Evolutionary conservation across 2,797 vertebrate species (phyloP), one percentile per base, ranked within the genome.

Genomic region (Bradypus variegatus): DNA sequence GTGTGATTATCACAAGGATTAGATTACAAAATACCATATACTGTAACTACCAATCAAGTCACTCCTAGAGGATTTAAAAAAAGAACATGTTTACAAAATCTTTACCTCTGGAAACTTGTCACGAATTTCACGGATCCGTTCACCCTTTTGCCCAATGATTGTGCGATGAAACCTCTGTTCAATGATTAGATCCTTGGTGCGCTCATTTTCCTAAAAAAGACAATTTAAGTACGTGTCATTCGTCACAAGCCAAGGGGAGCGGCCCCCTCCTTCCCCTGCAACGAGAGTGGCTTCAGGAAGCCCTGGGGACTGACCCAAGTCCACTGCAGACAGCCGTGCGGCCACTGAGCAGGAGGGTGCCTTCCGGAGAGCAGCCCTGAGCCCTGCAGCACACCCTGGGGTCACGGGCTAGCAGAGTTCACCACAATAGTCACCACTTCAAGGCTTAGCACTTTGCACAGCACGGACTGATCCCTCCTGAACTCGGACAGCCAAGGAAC

Each of bases 131-230:
- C 99, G 99, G 92, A 99, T 99, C 91, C 99, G 98, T 97, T 99
- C 99, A 25, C 99, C 99, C 96, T 99, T 99, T 97, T 99, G 99
- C 95, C 99, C 99, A 87, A 99, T 99, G 96, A 99, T 99, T 96
- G 99, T 99, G 97, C 99, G 97, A 95, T 99, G 99, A 97, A 99
- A 99, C 97, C 98, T 99, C 94, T 99, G 99, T 97, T 99, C 99
- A 67, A 99, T 99, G 95, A 99, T 99, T 97, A 99, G 97, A 96
- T 99, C 99, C 98, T 99, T 99, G 98, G 99, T 99, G 97, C 99
- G 99, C 98, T 99, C 99, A 21, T 99, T 99, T 98, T 99, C 99
- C 99, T 99, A 96, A 38, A 87, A 87, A 41, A 45, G 7, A 85
- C 12, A 36, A 65, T 83, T 0, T 67, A 29, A 89, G 62, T 8